These are phyloP conservation scores for Parotia lawesii DNA, from an alignment of 2,113 vertebrate species.

Conservation along the genomic window DNA sequence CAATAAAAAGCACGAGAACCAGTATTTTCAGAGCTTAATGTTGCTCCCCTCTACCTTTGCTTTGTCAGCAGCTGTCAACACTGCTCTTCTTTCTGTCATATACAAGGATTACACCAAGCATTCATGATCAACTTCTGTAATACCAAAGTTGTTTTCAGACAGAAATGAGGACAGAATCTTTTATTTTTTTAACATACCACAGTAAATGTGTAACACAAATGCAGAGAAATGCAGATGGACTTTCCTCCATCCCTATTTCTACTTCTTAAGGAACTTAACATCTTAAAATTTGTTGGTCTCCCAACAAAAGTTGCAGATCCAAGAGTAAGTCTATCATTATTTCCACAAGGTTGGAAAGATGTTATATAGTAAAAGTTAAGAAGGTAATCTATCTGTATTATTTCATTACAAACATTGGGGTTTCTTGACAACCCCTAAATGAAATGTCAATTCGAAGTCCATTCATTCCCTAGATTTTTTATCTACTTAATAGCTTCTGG, in stretches of 20 bases:
- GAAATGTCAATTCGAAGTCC: neutral
- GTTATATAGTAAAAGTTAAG: neutral
- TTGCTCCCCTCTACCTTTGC: neutral
- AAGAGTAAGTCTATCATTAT: neutral
- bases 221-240: neutral
- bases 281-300: neutral
- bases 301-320: neutral
- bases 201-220: neutral
- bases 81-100: neutral
- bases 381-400: neutral
- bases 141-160: neutral
- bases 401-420: neutral
- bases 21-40: neutral
- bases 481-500: neutral
- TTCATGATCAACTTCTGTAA: neutral
- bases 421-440: neutral
- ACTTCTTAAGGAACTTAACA: neutral
- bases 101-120: neutral
- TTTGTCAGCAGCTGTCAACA: neutral
- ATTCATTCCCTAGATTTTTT: neutral
- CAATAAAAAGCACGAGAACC: neutral
- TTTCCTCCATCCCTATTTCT: neutral
- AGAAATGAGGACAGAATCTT: neutral
- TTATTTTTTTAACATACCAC: neutral
- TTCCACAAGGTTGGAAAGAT: neutral